Base-by-base conservation (phyloP, 2,888 invertebrate species). In the Liopterus haemorrhoidalis region DNA sequence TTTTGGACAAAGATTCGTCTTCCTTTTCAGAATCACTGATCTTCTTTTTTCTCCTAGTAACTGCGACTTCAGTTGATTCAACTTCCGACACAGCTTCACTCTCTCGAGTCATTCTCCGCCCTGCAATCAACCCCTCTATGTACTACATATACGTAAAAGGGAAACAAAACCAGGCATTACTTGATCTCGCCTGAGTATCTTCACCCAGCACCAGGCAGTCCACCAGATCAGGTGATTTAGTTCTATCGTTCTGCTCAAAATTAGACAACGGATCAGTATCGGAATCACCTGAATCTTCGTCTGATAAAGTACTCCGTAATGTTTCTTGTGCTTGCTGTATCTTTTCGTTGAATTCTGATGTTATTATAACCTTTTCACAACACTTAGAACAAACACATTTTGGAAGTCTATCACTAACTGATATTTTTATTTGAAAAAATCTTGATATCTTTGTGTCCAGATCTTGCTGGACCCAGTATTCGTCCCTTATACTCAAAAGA, bases 281-380 rank as follows among this genome's bases (percentile, higher is more conserved):
- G 3, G 16, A 27, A 22, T 30, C 38, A 15, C 16, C 38, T n/a
- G 19, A 19, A 9, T 32, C 42, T 11, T 40, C 35, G 4, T 33
- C 40, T 21, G 28, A 16, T 9, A 48, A 9, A 2, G 39, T 28
- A 19, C 57, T 48, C 5, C 47, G 18, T 32, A 60, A 54, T 18
- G 65, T 50, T 44, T 64, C 59, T 53, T 69, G 69, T 1, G 68
- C 65, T 50, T 62, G 63, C 48, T 66, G 65, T n/a, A 69, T 60
- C 47, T 61, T 59, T 46, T 65, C 60, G 45, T 59, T 60, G 52
- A 66, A 68, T 31, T 60, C 56, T 67, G 68, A 69, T 9, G 63
- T 63, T 41, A 57, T 59, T 37, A 64, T 60, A 11, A 67, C 66
- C 40, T 59, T 61, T 45, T 66, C 63, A 41, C 59, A 60, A 54